phyloP scores from a whole-genome alignment of 2,113 vertebrate genomes.

The Albula glossodonta region DNA sequence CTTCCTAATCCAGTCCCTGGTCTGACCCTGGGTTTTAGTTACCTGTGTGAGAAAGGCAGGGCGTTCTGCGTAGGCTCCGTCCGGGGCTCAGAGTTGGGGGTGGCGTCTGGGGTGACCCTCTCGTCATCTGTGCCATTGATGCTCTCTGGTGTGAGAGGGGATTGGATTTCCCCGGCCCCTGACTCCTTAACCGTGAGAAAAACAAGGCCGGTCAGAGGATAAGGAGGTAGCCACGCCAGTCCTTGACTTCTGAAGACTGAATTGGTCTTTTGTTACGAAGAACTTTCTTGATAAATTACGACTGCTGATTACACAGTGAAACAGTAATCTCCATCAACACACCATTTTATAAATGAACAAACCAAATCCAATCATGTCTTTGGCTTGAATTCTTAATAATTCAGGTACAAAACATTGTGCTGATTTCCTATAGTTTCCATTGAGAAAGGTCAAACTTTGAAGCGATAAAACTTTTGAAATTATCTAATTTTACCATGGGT shows the following conservation, averaged over 20 bases:
- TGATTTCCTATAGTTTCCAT: too few species aligned
- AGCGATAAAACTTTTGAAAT: too few species aligned
- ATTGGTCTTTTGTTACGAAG: background rate
- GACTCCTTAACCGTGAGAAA: slow-evolving; percentile 66
- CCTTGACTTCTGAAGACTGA: background rate
- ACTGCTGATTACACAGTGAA: too few species aligned
- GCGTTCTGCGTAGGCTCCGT: slow-evolving; percentile 91
- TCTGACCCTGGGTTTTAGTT: slow-evolving; percentile 46
- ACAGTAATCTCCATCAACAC: background rate
- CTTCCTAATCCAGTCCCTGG: background rate
- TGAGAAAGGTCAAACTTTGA: too few species aligned
- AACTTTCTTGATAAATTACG: too few species aligned
- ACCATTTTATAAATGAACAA: background rate
- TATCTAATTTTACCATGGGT: background rate
- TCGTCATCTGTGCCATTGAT: slow-evolving; percentile 94
- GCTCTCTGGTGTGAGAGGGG: slow-evolving; percentile 90
- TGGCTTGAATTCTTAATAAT: background rate
- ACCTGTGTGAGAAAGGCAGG: slow-evolving; percentile 95
- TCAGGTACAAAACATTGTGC: background rate
- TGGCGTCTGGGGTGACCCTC: slow-evolving; percentile 77
- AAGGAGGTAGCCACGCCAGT: background rate
- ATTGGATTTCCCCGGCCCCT: slow-evolving; percentile 71
- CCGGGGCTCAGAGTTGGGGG: slow-evolving; percentile 85
- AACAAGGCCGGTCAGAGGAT: background rate
- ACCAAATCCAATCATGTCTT: background rate